These are phyloP conservation scores for Zonotrichia leucophrys DNA, from an alignment of 2,113 vertebrate genomes.

Conservation along the genomic window DNA sequence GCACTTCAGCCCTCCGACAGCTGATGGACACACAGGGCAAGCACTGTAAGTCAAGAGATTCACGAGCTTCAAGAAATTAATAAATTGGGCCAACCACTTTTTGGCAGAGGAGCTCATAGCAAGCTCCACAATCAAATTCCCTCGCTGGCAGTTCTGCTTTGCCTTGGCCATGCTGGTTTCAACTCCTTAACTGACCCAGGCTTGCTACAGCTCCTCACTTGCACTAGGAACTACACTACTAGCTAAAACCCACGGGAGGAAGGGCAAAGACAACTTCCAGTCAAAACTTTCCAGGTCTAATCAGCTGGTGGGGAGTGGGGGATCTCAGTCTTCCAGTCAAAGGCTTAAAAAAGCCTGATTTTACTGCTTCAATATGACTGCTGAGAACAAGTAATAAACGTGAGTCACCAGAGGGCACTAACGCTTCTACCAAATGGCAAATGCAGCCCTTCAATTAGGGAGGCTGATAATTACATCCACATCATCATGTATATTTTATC, in stretches of 20 bases:
- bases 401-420: slow-evolving; percentile 35
- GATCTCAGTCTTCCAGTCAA: neutral
- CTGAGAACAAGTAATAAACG: neutral
- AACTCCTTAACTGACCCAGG: neutral
- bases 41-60: neutral
- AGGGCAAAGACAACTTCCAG: neutral
- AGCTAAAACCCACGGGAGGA: neutral
- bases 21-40: accelerated
- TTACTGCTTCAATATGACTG: neutral
- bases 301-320: neutral
- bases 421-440: slow-evolving; percentile 9
- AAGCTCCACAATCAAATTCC: neutral
- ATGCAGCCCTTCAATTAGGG: slow-evolving; percentile 13
- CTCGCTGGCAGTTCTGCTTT: neutral
- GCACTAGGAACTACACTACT: neutral
- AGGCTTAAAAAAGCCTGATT: neutral
- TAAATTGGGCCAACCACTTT: neutral
- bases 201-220: neutral
- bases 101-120: neutral
- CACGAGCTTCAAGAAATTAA: neutral
- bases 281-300: neutral
- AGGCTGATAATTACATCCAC: slow-evolving; percentile 47
- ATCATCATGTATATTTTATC: slow-evolving; percentile 56
- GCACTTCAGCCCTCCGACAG: accelerated
- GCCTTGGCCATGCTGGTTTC: neutral